Evolutionary conservation across 2,113 vertebrate species (phyloP).

Genomic region (Nycticryphes semicollaris): DNA sequence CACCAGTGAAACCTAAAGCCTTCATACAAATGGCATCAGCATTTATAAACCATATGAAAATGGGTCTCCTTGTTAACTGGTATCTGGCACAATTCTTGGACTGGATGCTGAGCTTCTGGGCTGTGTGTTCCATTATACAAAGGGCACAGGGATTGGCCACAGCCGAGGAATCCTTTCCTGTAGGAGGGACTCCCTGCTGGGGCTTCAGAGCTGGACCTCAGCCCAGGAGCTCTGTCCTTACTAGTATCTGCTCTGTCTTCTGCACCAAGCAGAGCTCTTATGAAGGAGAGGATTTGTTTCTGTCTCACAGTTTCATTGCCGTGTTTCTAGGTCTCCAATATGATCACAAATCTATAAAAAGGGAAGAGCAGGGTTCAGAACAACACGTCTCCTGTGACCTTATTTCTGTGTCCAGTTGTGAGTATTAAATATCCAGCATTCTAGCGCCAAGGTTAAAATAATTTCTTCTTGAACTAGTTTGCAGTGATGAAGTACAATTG

Average conservation of each 20-base stretch:
- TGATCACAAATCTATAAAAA: neutral
- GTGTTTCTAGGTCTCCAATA: neutral
- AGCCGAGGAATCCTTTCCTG: neutral
- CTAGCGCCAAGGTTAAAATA: slow-evolving; percentile 1
- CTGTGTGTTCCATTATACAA: slow-evolving; percentile 19
- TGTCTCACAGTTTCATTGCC: neutral
- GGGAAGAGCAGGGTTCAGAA: neutral
- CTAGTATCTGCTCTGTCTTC: neutral
- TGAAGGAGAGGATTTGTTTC: neutral
- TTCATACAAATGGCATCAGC: neutral
- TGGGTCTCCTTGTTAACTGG: slow-evolving; percentile 14
- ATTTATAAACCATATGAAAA: slow-evolving; percentile 34
- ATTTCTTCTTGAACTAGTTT: slow-evolving; percentile 9
- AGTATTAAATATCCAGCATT: neutral
- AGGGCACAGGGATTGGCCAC: neutral
- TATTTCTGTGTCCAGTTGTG: neutral
- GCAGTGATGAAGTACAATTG: slow-evolving; percentile 34
- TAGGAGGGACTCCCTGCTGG: slow-evolving; percentile 25
- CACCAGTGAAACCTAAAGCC: slow-evolving; percentile 7
- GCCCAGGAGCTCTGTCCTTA: slow-evolving; percentile 19
- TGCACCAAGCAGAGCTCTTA: neutral
- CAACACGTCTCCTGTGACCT: neutral
- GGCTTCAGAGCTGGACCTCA: slow-evolving; percentile 33
- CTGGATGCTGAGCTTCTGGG: slow-evolving; percentile 16
- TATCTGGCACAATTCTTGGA: slow-evolving; percentile 10